Evolutionary conservation across 2,113 vertebrate genomes (phyloP), one percentile per base, ranked within the genome.

Genomic region (Thalassarche chlororhynchos): DNA sequence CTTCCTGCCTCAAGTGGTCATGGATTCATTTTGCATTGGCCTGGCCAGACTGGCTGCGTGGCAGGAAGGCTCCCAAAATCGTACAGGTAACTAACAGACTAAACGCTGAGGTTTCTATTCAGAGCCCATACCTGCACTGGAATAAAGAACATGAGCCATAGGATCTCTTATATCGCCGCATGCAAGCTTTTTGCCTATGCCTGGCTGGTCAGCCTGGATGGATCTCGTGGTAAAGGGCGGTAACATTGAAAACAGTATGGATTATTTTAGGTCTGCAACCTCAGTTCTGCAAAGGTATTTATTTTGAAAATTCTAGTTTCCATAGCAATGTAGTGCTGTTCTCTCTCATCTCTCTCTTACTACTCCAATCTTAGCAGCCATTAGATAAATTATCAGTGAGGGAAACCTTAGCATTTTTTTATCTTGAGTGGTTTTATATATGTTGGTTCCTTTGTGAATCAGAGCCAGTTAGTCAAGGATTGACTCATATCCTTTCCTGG

Each of bases 261-360:
- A 78, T 61, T 76, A 49, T 81, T 94, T 88, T 92, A 87, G 76
- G 79, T 96, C 58, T 65, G 58, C 93, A 88, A 61, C 79, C 70
- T 97, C 80, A 42, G 76, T 81, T 94, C 95, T 89, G 81, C 82
- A 94, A 93, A 97, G 97, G 92, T 94, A 96, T 97, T 97, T 98
- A 90, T 98, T 97, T 97, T 97, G 90, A 97, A 98, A 96, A 95
- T 91, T 94, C 93, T 64, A 58, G 98, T 98, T 98, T 97, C 96
- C 96, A 98, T 97, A 97, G 98, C 24, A 88, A 98, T 97, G 95
- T 84, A 95, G 94, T 96, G 74, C 96, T 92, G 80, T 82, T 96
- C 81, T 92, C 95, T 61, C 64, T 74, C 79, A 71, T 96, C 77
- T 75, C 91, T 77, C 82, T 96, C 36, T 89, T 92, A 95, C 95